Base-by-base conservation (phyloP, 2,888 invertebrate species). In the Leptinotarsa rubiginosa region DNA sequence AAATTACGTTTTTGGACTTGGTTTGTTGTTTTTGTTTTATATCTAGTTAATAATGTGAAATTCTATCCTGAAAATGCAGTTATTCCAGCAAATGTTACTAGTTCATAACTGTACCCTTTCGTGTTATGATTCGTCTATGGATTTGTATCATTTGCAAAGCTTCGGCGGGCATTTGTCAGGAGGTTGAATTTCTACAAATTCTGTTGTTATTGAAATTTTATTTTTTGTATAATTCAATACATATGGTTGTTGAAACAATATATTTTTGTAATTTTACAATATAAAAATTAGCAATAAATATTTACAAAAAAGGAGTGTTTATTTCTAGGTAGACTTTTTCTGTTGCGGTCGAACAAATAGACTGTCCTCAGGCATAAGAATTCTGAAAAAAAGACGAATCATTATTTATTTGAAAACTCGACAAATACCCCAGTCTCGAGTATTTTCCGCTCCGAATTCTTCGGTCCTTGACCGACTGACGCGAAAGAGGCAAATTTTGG, bases 321-420 rank as follows among this genome's bases (percentile, higher is more conserved):
- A 47, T 69, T 74, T 49, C 20, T 56, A 69, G 56, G 31, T 20
- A 54, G 56, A 47, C 77, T 85, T 85, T 75, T 86, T 86, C 73
- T 85, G 85, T 69, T 78, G 82, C 3, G 85, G 84, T 47, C 85
- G 79, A 52, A 86, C 81, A 72, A 86, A 86, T 10, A 84, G 77
- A 65, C 84, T 87, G 75, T 87, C 87, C 76, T 87, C 87, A 4
- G 86, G 83, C 87, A 87, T 87, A 65, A 87, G 75, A 73, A 87
- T 87, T 66, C 87, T 87, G 76, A 75, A 79, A 75, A 18, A 68
- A 67, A 47, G 20, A 50, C 50, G 18, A 56, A 56, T 18, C 12
- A 56, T 50, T 54, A 54, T 25, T 25, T 25, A 25, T 4, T 25
- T 25, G 4, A 25, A 25, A 41, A 41, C 41, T 7, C 1, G 10